Base-by-base conservation (phyloP, 2,113 vertebrate species). In the Myiozetetes cayanensis region DNA sequence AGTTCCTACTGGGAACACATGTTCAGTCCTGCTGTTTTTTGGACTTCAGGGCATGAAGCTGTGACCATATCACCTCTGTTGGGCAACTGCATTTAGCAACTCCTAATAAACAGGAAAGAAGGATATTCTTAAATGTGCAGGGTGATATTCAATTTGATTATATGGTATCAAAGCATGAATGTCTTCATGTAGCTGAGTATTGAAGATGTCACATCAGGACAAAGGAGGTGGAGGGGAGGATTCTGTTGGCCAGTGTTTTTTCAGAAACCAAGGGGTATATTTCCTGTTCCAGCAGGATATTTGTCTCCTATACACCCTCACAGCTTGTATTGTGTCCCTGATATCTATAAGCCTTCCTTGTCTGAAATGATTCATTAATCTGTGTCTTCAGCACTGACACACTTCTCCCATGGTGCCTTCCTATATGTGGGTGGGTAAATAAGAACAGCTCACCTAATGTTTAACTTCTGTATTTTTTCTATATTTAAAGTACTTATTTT, bases 171-270 rank as follows among this genome's bases (percentile, higher is more conserved):
- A 43, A 66, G 9, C 33, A 25, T 28, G 10, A 58, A 30, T 41
- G 9, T 46, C 50, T 72, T 85, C 16, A n/a, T 46, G 16, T 12
- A 66, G 16, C 16, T 46, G 13, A 78, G 44, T 56, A 59, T 22
- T 58, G 28, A 66, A 85, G 23, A 21, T 46, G 4, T n/a, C 37
- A 22, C 0, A 0, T n/a, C 13, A 52, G 37, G 19, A 50, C 37
- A 39, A 46, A 66, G 37, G 28, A 90, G 44, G 58, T 18, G 19
- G 27, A 71, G 22, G 23, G 15, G 12, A 63, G 35, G 23, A 50
- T 56, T 71, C 35, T 71, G 8, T 58, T 33, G 7, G 15, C 7
- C 19, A 21, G 12, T 49, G 18, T 41, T 70, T 63, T 72, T 44
- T 37, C 35, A n/a, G 50, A 78, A 71, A 28, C 11, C 24, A 6